phyloP scores from a whole-genome alignment of 2,888 invertebrate species.

The Sphaerophoria taeniata region DNA sequence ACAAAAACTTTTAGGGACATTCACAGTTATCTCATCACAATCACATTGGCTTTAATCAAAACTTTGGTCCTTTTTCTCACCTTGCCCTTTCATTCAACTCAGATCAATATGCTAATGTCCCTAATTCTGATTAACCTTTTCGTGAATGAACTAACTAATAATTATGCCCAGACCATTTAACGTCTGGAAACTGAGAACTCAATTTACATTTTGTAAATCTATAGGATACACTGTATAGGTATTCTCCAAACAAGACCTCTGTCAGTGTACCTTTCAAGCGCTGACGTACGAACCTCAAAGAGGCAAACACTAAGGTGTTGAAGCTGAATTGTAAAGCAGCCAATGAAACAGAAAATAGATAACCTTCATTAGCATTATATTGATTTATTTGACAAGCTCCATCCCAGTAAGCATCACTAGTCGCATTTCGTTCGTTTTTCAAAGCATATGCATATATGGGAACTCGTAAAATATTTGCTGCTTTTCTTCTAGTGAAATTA shows the following conservation, averaged over 20 bases:
- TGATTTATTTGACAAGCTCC: slow-evolving; percentile 49
- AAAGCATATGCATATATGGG: slow-evolving; percentile 61
- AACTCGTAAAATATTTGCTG: slow-evolving; percentile 54
- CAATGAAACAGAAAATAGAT: slow-evolving; percentile 47
- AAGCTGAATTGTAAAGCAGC: not conserved
- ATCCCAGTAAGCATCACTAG: slow-evolving; percentile 58
- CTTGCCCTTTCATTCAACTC: not conserved
- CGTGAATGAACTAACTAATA: slow-evolving; percentile 33
- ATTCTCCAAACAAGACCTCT: not conserved
- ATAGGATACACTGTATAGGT: slow-evolving; percentile 2
- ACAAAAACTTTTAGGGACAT: not conserved
- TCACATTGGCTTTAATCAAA: not conserved
- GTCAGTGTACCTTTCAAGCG: not conserved
- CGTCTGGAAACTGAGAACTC: too few relatives aligned
- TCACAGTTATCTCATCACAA: not conserved
- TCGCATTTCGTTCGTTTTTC: slow-evolving; percentile 58
- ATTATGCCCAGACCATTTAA: not conserved
- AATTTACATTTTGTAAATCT: not conserved
- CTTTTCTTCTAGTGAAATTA: slow-evolving; percentile 45
- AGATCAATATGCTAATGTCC: slow-evolving; percentile 32
- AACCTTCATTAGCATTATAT: slow-evolving; percentile 64
- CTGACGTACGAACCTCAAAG: too few relatives aligned
- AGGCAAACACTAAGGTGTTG: not conserved
- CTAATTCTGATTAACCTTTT: slow-evolving; percentile 31
- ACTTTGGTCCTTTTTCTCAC: slow-evolving; percentile 4